A percentile compares a stretch with the other conserved stretches of the same genome.
These are phyloP conservation scores for Cryptocheilus praepositus DNA, from an alignment of 2,888 invertebrate genomes.

Conservation along the genomic window DNA sequence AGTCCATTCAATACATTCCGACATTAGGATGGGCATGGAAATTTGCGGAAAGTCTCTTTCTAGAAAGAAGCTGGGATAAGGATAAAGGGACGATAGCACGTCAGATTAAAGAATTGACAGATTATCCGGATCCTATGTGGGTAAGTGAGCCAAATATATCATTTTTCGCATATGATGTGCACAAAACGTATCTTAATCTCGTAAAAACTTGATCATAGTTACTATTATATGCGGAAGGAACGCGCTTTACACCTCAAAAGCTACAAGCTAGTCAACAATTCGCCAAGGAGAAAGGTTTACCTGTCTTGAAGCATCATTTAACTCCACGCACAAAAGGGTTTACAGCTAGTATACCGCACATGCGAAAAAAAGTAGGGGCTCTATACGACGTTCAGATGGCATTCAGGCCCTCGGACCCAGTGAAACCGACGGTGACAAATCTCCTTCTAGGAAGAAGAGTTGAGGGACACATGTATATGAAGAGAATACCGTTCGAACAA, in stretches of 20 bases:
- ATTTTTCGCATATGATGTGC: too few relatives aligned
- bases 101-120: conserved; percentile 88
- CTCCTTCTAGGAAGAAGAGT: conserved; percentile 85
- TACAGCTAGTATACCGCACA: conserved; percentile 87
- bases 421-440: conserved; percentile 87
- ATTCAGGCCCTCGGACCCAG: conserved; percentile 81
- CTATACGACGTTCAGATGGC: conserved; percentile 90
- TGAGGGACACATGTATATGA: conserved; percentile 85
- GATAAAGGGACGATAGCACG: conserved; percentile 88
- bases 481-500: conserved; percentile 87
- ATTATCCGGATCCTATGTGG: conserved; percentile 95
- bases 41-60: conserved; percentile 94
- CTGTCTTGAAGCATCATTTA: conserved; percentile 90
- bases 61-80: conserved; percentile 93
- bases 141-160: conserved; percentile 75
- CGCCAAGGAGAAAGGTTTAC: conserved; percentile 89
- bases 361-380: conserved; percentile 87
- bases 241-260: conserved; percentile 91
- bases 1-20: conserved; percentile 92
- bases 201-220: conserved; percentile 77
- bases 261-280: conserved; percentile 92
- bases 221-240: conserved; percentile 94
- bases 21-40: conserved; percentile 98
- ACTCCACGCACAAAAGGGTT: conserved; percentile 98
- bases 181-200: not conserved